Percentiles rank a stretch among this genome's conserved stretches.
These are phyloP conservation scores for Sphinx pinastri DNA, from an alignment of 2,888 invertebrate genomes.

Conservation along the genomic window DNA sequence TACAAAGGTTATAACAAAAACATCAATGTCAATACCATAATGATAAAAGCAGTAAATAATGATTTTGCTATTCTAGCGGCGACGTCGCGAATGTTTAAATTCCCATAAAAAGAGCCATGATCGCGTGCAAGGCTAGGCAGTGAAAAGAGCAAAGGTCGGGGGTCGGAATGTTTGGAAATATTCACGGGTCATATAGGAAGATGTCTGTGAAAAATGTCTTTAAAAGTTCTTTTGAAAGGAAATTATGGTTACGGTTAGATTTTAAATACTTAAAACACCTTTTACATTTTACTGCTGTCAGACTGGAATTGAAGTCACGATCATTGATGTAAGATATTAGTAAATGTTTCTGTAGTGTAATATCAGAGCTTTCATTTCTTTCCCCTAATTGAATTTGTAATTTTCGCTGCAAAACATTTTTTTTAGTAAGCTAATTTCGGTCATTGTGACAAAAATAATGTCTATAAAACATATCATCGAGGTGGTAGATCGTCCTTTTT, in stretches of 20 bases:
- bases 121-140: not conserved
- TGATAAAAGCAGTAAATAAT: not conserved
- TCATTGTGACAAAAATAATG: no score
- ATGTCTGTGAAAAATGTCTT: not conserved
- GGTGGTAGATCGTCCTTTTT: no score
- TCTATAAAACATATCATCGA: not conserved
- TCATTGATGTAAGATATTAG: no score
- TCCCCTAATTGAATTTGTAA: no score
- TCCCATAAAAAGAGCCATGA: constrained; percentile 2
- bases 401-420: no score
- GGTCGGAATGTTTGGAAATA: not conserved
- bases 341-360: no score
- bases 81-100: constrained; percentile 2
- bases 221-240: not conserved
- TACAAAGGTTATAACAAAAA: not conserved
- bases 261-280: not conserved
- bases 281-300: no score
- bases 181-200: not conserved
- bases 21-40: constrained; percentile 9
- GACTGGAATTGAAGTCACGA: no score
- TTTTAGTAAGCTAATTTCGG: no score
- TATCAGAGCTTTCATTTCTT: no score
- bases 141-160: constrained; percentile 3
- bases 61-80: not conserved
- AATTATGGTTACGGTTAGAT: not conserved